phyloP scores from a whole-genome alignment of 2,797 vertebrate species.

The Phataginus tricuspis region DNA sequence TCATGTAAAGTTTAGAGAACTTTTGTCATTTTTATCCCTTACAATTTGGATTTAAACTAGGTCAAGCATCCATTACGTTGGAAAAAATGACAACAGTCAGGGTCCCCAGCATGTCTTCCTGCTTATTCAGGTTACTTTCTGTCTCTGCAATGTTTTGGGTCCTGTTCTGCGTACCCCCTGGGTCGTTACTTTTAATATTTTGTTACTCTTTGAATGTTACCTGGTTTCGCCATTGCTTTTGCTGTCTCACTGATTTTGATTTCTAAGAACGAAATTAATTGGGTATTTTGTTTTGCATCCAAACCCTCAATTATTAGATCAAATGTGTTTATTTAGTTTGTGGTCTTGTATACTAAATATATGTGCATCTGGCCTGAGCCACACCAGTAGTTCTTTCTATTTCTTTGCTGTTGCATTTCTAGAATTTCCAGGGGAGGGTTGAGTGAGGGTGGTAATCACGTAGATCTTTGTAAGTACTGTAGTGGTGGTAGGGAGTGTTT shows the following conservation, averaged over 20 bases:
- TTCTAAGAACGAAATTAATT: background rate
- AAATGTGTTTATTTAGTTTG: background rate
- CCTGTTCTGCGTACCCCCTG: accelerated
- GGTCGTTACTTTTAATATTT: background rate
- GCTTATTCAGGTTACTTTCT: accelerated
- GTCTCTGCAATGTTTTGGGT: background rate
- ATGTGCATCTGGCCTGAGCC: accelerated
- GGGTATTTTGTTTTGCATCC: background rate
- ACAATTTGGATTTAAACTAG: background rate
- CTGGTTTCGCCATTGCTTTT: background rate
- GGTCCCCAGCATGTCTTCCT: no score
- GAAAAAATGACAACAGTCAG: accelerated
- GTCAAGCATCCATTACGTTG: accelerated
- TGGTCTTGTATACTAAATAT: accelerated
- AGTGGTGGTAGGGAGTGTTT: background rate
- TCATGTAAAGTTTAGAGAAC: background rate
- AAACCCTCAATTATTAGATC: background rate
- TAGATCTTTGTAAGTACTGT: background rate
- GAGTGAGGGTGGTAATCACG: background rate
- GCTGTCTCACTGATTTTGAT: background rate
- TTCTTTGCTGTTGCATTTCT: background rate
- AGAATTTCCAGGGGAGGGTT: background rate
- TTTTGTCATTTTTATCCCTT: background rate
- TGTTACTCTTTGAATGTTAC: background rate
- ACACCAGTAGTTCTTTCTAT: background rate